A percentile compares a stretch with the other conserved stretches of the same genome.
Evolutionary conservation across 2,888 invertebrate genomes (phyloP).

Genomic region (Caenorhabditis wallacei): DNA sequence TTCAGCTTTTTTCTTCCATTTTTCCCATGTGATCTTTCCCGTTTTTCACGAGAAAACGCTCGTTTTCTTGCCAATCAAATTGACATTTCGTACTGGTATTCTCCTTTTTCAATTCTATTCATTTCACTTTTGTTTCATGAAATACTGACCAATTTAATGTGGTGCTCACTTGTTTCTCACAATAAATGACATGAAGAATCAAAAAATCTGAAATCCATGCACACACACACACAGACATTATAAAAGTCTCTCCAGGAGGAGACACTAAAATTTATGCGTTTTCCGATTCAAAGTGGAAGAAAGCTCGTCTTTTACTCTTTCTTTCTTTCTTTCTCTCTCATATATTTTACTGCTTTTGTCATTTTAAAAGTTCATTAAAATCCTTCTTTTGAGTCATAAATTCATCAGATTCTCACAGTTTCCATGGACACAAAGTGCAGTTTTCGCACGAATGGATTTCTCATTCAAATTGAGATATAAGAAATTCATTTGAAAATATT

Average conservation of each 20-base stretch:
- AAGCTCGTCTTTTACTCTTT: not conserved
- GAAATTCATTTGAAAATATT: no score
- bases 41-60: slow-evolving; percentile 43
- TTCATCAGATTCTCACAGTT: slow-evolving; percentile 15
- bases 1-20: slow-evolving; percentile 41
- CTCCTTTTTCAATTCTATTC: not conserved
- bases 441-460: not conserved
- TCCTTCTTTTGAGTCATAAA: slow-evolving; percentile 5
- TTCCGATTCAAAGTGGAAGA: slow-evolving; percentile 14
- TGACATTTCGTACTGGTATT: slow-evolving; percentile 46
- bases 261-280: slow-evolving; percentile 48
- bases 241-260: slow-evolving; percentile 27
- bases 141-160: slow-evolving; percentile 14
- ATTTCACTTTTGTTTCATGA: not conserved
- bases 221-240: not conserved
- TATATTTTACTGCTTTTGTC: slow-evolving; percentile 30
- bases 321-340: slow-evolving; percentile 1
- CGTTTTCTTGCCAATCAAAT: slow-evolving; percentile 50
- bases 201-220: not conserved
- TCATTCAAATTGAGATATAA: not conserved
- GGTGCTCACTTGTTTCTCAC: slow-evolving; percentile 34
- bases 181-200: slow-evolving; percentile 39
- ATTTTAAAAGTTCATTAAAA: slow-evolving; percentile 2
- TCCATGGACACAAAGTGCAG: slow-evolving; percentile 21
- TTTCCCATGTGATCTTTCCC: slow-evolving; percentile 54